A percentile compares a stretch with the other conserved stretches of the same genome.
phyloP scores from a whole-genome alignment of 2,797 vertebrate species.

The Mionectes olivaceus region DNA sequence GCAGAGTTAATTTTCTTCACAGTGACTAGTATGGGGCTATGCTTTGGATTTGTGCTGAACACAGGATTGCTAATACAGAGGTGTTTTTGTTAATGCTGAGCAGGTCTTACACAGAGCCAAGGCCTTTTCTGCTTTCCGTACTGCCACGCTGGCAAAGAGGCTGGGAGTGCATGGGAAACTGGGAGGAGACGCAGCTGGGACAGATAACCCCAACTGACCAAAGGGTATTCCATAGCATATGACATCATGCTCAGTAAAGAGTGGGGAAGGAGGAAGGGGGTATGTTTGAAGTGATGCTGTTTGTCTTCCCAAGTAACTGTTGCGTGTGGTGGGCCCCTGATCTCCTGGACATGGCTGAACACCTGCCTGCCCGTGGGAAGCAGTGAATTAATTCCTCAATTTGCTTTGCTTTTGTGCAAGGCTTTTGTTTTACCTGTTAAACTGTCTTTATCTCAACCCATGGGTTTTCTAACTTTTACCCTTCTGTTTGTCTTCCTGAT shows the following conservation, averaged over 20 bases:
- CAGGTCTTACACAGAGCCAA: background rate
- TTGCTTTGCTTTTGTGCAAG: background rate
- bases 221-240: fast-evolving
- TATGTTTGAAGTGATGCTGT: background rate
- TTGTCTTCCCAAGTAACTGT: background rate
- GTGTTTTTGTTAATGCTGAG: background rate
- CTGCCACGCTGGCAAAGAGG: fast-evolving
- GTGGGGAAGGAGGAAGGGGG: background rate
- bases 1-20: background rate
- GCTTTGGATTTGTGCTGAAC: background rate
- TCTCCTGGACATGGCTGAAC: background rate
- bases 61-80: background rate
- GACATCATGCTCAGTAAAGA: fast-evolving
- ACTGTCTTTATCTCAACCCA: background rate
- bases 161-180: background rate
- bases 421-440: background rate
- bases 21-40: fast-evolving
- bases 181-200: background rate
- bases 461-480: background rate
- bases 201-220: background rate
- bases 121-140: background rate
- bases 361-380: background rate
- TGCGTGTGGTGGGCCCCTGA: background rate
- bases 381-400: background rate
- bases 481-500: background rate